A percentile compares a stretch with the other conserved stretches of the same genome.
Evolutionary conservation across 2,113 vertebrate genomes (phyloP).

Genomic region (Neodon shergylaensis): DNA sequence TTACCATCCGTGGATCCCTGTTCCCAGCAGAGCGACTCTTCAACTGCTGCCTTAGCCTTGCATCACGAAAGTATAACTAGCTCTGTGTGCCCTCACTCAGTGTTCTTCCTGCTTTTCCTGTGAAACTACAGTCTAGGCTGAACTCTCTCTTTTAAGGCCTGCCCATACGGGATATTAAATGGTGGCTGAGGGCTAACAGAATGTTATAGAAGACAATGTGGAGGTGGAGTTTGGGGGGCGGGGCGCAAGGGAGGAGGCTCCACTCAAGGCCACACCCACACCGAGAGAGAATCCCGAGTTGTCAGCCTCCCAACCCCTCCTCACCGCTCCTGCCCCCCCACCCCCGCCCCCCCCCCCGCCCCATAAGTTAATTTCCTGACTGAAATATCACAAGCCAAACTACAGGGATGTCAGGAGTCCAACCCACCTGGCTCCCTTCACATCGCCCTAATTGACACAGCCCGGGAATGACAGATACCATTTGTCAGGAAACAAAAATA

Average conservation of each 20-base stretch:
- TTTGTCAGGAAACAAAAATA: conserved; percentile 50
- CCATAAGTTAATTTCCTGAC: not conserved
- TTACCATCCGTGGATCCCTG: not conserved
- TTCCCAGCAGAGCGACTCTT: not conserved
- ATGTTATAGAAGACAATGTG: not conserved
- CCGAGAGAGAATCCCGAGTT: not conserved
- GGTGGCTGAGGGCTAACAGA: not conserved
- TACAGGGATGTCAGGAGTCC: not conserved
- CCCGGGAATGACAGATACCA: conserved; percentile 48
- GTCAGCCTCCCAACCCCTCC: not conserved
- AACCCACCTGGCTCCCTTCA: not conserved
- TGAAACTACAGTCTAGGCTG: not conserved
- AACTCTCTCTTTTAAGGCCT: not conserved
- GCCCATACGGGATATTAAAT: not conserved
- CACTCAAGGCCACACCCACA: not conserved
- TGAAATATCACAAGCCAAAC: not conserved
- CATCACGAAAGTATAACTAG: not conserved
- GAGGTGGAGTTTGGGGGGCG: not conserved
- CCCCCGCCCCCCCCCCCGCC: not conserved
- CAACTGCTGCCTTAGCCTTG: not conserved
- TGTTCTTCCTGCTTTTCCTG: not conserved
- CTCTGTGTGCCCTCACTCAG: not conserved
- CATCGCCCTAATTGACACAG: conserved; percentile 15
- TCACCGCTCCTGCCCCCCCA: not conserved
- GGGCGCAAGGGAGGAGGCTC: not conserved